Conservation (phyloP, 2,113 vertebrate genomes). For the Nothoprocta perdicaria region DNA sequence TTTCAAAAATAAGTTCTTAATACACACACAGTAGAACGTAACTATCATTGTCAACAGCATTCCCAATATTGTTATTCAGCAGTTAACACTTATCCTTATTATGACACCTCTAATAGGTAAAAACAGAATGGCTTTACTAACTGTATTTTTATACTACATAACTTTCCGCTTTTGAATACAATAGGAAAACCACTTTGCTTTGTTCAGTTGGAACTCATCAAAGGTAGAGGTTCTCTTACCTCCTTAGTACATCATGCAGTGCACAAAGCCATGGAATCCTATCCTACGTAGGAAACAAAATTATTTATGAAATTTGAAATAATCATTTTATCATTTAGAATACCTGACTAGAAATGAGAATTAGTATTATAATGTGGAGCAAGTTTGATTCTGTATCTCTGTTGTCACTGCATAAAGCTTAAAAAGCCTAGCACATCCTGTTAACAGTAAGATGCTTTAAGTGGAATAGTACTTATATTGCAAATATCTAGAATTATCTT, state of each 20-base stretch:
- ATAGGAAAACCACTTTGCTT: not conserved
- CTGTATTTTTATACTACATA: not conserved
- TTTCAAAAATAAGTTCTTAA: not conserved
- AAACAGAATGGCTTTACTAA: not conserved
- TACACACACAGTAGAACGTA: not conserved
- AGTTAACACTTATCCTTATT: not conserved
- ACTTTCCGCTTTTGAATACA: not conserved
- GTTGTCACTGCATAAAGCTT: not conserved
- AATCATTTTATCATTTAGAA: not conserved
- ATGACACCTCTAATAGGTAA: not conserved
- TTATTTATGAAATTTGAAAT: not conserved
- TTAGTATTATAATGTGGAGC: not conserved
- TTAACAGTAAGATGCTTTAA: not conserved
- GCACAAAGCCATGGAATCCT: conserved; percentile 89
- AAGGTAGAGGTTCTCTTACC: conserved; percentile 73
- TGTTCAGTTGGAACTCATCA: not conserved
- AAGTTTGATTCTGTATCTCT: not conserved
- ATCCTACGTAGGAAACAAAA: conserved; percentile 81
- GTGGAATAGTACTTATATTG: not conserved
- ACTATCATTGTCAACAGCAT: not conserved
- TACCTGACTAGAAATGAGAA: not conserved
- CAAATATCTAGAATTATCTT: not conserved
- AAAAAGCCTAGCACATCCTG: not conserved
- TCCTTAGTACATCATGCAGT: conserved; percentile 84
- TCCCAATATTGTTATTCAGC: not conserved